Conservation (phyloP, 2,113 vertebrate genomes). For the Melanocharis versteri region DNA sequence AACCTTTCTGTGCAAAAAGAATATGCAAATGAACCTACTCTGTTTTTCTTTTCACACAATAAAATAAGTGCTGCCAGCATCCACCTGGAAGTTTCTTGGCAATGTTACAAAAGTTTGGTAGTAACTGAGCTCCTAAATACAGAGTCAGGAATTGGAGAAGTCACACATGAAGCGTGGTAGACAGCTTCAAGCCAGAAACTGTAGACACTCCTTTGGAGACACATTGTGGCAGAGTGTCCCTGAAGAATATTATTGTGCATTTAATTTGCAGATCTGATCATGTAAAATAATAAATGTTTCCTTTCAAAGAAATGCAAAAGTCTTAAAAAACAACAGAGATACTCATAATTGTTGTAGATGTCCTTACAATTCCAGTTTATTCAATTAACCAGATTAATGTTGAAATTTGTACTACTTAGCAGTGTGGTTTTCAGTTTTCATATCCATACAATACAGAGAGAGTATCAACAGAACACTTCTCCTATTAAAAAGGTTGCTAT, state of each 20-base stretch:
- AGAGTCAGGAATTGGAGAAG: neutral
- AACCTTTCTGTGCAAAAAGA: neutral
- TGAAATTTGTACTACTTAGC: neutral
- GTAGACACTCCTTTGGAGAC: neutral
- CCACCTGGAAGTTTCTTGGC: neutral
- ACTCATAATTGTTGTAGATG: neutral
- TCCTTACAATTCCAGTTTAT: neutral
- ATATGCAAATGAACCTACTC: neutral
- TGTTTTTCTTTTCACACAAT: neutral
- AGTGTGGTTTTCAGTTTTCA: neutral
- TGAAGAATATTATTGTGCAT: neutral
- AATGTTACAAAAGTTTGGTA: neutral
- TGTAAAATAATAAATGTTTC: neutral
- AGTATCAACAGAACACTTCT: conserved; percentile 46
- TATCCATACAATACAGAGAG: neutral
- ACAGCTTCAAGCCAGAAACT: neutral
- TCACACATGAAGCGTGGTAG: neutral
- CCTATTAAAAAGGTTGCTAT: conserved; percentile 20
- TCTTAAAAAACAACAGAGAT: neutral
- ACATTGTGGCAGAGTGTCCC: neutral
- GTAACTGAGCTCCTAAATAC: neutral
- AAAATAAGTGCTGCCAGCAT: neutral
- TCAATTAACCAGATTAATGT: neutral
- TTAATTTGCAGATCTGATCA: neutral
- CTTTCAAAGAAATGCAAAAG: neutral